Conservation (phyloP, 2,113 vertebrate species). For the Sceloporus tristichus region DNA sequence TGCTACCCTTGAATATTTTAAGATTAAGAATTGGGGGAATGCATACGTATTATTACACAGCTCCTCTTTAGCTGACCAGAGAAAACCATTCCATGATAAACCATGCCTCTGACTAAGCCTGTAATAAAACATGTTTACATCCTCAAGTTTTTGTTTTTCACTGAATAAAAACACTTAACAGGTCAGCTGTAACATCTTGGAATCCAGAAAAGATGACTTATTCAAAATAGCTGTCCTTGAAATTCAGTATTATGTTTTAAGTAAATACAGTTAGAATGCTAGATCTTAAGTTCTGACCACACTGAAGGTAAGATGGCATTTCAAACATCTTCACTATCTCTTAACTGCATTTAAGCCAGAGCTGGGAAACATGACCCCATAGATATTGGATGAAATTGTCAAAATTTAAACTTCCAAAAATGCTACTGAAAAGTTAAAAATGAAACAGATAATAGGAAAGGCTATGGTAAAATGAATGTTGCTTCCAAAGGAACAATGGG, state of each 20-base stretch:
- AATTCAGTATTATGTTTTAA: not conserved
- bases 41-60: constrained; percentile 25
- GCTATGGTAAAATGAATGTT: not conserved
- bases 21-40: not conserved
- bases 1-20: not conserved
- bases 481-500: not conserved
- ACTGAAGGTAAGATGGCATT: constrained; percentile 5
- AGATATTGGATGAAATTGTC: no score
- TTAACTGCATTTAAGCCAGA: not conserved
- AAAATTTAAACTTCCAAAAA: not conserved
- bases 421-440: not conserved
- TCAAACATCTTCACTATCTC: not conserved
- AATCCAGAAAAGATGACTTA: not conserved
- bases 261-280: not conserved
- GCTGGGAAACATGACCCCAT: not conserved
- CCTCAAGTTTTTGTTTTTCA: not conserved
- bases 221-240: not conserved
- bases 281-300: constrained; percentile 15
- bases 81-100: not conserved
- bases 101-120: constrained; percentile 20
- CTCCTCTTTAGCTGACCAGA: not conserved
- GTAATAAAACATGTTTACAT: constrained; percentile 32
- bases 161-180: not conserved
- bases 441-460: not conserved
- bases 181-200: not conserved